These are phyloP conservation scores for Fragum whitleyi DNA, from an alignment of 2,888 invertebrate species.

Conservation along the genomic window DNA sequence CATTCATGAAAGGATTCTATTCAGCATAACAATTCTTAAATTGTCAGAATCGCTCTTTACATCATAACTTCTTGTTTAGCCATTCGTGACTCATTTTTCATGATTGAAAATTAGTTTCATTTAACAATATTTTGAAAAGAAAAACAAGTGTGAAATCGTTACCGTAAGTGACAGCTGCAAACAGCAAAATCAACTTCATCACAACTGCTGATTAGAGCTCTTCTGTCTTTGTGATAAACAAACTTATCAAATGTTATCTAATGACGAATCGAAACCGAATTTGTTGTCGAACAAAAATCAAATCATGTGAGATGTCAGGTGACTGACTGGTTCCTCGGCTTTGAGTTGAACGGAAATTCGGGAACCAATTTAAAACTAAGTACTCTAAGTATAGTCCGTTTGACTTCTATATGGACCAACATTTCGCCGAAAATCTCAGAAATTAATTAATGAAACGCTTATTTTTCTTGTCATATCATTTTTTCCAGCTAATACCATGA, in stretches of 20 bases:
- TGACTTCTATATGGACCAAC: too few relatives aligned
- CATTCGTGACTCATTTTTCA: slow-evolving; percentile 5
- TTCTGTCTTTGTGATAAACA: not conserved
- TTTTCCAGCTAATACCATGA: too few relatives aligned
- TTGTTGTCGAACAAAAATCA: slow-evolving; percentile 1
- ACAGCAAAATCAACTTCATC: slow-evolving; percentile 19
- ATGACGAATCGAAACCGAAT: not conserved
- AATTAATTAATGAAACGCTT: too few relatives aligned
- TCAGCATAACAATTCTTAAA: too few relatives aligned
- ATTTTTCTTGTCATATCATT: too few relatives aligned
- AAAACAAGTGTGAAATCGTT: not conserved
- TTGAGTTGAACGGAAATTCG: not conserved
- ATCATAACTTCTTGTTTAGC: not conserved
- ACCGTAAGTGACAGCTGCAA: slow-evolving; percentile 9
- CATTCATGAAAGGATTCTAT: too few relatives aligned
- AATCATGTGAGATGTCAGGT: slow-evolving; percentile 29
- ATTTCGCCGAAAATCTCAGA: too few relatives aligned
- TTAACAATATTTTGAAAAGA: not conserved
- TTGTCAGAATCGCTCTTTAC: too few relatives aligned
- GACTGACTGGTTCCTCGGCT: not conserved
- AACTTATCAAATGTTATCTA: slow-evolving; percentile 6
- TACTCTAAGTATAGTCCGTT: not conserved
- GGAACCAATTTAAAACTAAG: not conserved
- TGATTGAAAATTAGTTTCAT: not conserved
- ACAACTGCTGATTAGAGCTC: not conserved